Conservation (phyloP, 2,888 invertebrate species). For the Ophraella communa region DNA sequence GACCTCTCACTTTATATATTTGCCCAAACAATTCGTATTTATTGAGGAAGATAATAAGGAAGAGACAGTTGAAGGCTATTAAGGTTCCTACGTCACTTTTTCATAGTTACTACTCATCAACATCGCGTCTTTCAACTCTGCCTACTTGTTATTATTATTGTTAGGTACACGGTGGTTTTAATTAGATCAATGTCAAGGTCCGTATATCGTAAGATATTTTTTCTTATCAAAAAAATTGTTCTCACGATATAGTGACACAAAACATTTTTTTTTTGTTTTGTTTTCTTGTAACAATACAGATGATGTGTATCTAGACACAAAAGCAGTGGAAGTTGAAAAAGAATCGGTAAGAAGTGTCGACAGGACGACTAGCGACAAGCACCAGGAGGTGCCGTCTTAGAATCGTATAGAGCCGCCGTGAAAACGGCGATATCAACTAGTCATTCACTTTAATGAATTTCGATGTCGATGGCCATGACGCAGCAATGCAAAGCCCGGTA, state of each 20-base stretch:
- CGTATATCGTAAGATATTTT: too few relatives aligned
- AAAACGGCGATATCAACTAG: slow-evolving; percentile 35
- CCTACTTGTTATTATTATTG: slow-evolving; percentile 19
- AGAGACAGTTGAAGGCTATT: slow-evolving; percentile 39
- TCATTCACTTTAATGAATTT: slow-evolving; percentile 59
- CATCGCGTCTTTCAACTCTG: slow-evolving; percentile 5
- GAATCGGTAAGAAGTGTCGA: slow-evolving; percentile 32
- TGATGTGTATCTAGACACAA: slow-evolving; percentile 11
- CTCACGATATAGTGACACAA: not conserved
- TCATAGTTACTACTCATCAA: not conserved
- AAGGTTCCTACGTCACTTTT: slow-evolving; percentile 31
- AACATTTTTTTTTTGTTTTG: not conserved
- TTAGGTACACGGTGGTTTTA: too few relatives aligned
- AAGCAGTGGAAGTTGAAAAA: slow-evolving; percentile 8
- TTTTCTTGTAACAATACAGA: too few relatives aligned
- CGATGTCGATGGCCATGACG: slow-evolving; percentile 55
- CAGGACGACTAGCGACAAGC: slow-evolving; percentile 39
- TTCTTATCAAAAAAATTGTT: too few relatives aligned
- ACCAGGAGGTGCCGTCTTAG: slow-evolving; percentile 24
- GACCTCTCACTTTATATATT: slow-evolving; percentile 30
- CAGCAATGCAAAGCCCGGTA: slow-evolving; percentile 58
- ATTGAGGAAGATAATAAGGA: slow-evolving; percentile 40
- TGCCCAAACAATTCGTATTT: slow-evolving; percentile 36
- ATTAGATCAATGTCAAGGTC: slow-evolving; percentile 30
- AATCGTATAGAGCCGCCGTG: slow-evolving; percentile 22